Conservation (phyloP, 2,888 invertebrate species). For the Penaeus monodon region DNA sequence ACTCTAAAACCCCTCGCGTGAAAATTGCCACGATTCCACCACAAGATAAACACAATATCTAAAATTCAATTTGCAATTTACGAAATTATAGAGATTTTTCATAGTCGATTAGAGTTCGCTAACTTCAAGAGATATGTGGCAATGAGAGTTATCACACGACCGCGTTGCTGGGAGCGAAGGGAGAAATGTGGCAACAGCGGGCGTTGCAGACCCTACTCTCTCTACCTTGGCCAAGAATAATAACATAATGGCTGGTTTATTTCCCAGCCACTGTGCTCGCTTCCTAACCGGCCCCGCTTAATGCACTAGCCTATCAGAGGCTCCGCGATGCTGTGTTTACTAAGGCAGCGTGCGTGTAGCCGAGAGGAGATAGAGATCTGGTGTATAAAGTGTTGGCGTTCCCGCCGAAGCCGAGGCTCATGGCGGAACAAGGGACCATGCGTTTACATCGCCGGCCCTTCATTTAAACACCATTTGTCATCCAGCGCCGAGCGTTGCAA, state of each 20-base stretch:
- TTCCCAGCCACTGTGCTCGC: neutral
- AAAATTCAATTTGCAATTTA: constrained; percentile 59
- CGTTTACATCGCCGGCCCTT: neutral
- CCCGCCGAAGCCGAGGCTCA: neutral
- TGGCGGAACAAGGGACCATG: neutral
- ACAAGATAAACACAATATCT: constrained; percentile 56
- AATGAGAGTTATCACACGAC: constrained; percentile 42
- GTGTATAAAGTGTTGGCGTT: too few relatives aligned
- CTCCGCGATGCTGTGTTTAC: too few relatives aligned
- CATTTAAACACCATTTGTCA: constrained; percentile 42
- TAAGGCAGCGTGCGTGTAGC: too few relatives aligned
- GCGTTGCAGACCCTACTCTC: constrained; percentile 17
- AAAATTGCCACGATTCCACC: constrained; percentile 46
- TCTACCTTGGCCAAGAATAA: constrained; percentile 32
- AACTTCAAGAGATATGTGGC: constrained; percentile 52
- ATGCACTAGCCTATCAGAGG: neutral
- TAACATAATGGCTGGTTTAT: constrained; percentile 35
- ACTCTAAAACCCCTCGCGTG: constrained; percentile 32
- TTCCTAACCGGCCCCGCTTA: neutral
- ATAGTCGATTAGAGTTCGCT: constrained; percentile 55
- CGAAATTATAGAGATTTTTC: constrained; percentile 57
- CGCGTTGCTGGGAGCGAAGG: constrained; percentile 17
- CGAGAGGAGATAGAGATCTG: too few relatives aligned
- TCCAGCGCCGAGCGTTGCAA: constrained; percentile 19
- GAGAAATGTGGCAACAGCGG: constrained; percentile 40